Evolutionary conservation across 2,888 invertebrate genomes (phyloP), one percentile per base, ranked within the genome.

Genomic region (Ceriagrion tenellum): DNA sequence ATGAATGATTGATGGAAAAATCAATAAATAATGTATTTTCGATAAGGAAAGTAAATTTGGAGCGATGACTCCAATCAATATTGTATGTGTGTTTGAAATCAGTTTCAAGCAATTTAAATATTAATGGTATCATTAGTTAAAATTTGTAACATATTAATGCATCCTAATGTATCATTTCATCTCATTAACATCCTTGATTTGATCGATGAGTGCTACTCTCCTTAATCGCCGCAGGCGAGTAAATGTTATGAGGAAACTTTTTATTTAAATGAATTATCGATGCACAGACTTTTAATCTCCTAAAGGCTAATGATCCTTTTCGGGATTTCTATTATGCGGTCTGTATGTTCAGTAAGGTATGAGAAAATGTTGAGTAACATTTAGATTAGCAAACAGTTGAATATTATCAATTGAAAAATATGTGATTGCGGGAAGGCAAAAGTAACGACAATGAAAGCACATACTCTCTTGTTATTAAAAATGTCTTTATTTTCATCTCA

Each of bases 401-500:
- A 59, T 59, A 8, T 59, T 20, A 59, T 56, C 56, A 56, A 12
- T 12, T 12, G 56, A 16, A 56, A 12, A 56, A 56, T 56, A 12
- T 56, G 56, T 56, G 16, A 4, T n/a, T 63, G 16, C 23, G 16
- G 2, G 69, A 69, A 69, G 18, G 12, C 26, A 20, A 47, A 69
- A 69, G 2, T 69, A 69, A 23, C 23, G 59, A 3, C 23, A 81
- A 16, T 3, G 35, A 35, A 69, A 69, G n/a, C 6, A 81, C 30
- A 35, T 35, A 81, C 13, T 35, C 30, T 35, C 3, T 81, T 81
- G 81, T 35, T 81, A 81, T 81, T 81, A 81, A 81, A 69, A 81
- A 81, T 35, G 12, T 93, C 35, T 91, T 91, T 91, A 93, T 93
- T 93, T 47, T 55, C 40, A 93, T n/a, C 47, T 93, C 93, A 93